phyloP scores from a whole-genome alignment of 2,797 vertebrate species.

The Brachymystax lenok region DNA sequence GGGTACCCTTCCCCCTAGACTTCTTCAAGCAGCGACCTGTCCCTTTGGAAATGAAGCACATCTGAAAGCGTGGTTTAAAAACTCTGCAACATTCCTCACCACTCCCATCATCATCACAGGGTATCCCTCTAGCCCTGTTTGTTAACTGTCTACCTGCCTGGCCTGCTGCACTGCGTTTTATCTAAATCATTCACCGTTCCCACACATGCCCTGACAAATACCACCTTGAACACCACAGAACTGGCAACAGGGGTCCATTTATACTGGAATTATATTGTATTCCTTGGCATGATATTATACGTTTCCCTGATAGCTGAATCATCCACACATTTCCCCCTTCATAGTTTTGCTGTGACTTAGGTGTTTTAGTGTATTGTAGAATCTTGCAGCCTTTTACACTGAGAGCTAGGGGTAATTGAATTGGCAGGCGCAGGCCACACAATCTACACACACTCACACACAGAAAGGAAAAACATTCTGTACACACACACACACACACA shows the following conservation, averaged over 20 bases:
- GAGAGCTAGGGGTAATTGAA: too few species aligned
- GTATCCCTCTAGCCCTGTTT: background rate
- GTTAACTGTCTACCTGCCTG: background rate
- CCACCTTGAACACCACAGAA: background rate
- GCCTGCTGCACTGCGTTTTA: background rate
- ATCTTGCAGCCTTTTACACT: background rate
- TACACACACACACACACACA: too few species aligned
- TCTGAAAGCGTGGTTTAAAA: constrained; percentile 7
- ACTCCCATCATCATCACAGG: background rate
- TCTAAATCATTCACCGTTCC: background rate
- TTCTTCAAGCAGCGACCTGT: constrained; percentile 48
- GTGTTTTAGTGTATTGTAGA: background rate
- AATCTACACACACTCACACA: constrained; percentile 8
- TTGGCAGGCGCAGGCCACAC: background rate
- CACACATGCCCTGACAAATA: background rate
- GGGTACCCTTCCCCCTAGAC: constrained; percentile 20
- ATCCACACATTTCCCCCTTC: background rate
- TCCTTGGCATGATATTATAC: background rate
- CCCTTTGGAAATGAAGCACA: constrained; percentile 42
- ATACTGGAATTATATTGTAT: background rate
- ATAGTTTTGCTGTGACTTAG: background rate
- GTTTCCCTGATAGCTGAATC: background rate
- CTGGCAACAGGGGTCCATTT: background rate
- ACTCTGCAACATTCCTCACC: background rate
- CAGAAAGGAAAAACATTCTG: background rate